Conservation (phyloP, 2,888 invertebrate genomes). For the Onchidella celtica region DNA sequence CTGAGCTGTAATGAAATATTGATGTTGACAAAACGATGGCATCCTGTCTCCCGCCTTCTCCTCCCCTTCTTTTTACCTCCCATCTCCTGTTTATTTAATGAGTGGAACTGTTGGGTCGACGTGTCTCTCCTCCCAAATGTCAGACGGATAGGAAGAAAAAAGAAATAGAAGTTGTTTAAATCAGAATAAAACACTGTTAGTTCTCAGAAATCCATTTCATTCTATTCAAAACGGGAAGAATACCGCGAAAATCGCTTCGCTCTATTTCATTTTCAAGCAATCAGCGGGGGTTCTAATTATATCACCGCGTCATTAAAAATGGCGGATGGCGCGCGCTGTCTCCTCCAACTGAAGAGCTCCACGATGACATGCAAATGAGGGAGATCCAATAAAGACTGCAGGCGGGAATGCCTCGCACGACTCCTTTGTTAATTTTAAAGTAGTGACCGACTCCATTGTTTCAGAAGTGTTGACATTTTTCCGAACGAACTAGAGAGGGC, state of each 20-base stretch:
- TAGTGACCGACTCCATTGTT: background rate
- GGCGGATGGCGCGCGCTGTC: background rate
- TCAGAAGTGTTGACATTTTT: too few species aligned
- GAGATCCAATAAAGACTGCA: constrained; percentile 9
- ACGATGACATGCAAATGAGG: constrained; percentile 39
- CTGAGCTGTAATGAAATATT: background rate
- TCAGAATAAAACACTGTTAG: too few species aligned
- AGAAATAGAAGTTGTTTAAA: too few species aligned
- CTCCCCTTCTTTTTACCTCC: background rate
- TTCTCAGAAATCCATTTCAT: background rate
- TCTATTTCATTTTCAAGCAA: constrained; percentile 29
- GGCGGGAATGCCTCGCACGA: background rate
- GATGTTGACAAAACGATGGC: background rate
- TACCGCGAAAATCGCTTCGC: constrained; percentile 26
- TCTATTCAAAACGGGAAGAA: background rate
- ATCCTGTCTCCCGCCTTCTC: background rate
- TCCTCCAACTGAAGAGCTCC: constrained; percentile 22
- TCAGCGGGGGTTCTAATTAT: constrained; percentile 32
- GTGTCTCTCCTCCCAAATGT: too few species aligned
- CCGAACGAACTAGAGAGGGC: too few species aligned
- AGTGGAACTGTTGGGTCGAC: too few species aligned
- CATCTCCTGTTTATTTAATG: too few species aligned
- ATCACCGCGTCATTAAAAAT: constrained; percentile 21
- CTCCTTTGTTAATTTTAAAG: constrained; percentile 24
- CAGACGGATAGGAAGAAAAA: too few species aligned